Conservation (phyloP, 2,113 vertebrate genomes). For the Butorides virescens region DNA sequence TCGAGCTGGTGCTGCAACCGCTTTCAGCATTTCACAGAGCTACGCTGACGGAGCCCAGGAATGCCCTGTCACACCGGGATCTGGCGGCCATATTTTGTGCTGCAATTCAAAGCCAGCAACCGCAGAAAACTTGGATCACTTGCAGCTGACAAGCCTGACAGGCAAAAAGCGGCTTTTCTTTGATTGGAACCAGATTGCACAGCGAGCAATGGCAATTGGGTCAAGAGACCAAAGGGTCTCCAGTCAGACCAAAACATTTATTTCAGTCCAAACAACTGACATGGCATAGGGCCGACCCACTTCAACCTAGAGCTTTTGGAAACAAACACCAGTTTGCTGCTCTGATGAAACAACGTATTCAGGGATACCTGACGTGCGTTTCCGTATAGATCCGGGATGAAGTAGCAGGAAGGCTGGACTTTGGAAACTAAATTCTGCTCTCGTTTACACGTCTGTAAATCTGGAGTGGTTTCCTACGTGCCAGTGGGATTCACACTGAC, state of each 20-base stretch:
- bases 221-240: neutral
- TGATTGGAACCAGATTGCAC: neutral
- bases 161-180: neutral
- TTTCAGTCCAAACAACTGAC: neutral
- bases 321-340: neutral
- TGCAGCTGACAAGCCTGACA: neutral
- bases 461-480: neutral
- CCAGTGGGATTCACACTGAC: neutral
- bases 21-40: neutral
- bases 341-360: neutral
- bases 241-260: neutral
- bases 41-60: neutral
- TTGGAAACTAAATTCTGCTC: neutral
- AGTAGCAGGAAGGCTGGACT: neutral
- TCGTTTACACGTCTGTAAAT: neutral
- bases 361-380: neutral
- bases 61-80: neutral
- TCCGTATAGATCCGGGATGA: neutral
- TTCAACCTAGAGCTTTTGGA: neutral
- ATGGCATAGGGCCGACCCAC: rapidly evolving
- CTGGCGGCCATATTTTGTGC: neutral
- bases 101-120: neutral
- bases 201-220: neutral
- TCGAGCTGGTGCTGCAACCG: neutral
- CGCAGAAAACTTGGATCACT: neutral